Conservation (phyloP, 2,113 vertebrate species). For the Brachyistius frenatus region DNA sequence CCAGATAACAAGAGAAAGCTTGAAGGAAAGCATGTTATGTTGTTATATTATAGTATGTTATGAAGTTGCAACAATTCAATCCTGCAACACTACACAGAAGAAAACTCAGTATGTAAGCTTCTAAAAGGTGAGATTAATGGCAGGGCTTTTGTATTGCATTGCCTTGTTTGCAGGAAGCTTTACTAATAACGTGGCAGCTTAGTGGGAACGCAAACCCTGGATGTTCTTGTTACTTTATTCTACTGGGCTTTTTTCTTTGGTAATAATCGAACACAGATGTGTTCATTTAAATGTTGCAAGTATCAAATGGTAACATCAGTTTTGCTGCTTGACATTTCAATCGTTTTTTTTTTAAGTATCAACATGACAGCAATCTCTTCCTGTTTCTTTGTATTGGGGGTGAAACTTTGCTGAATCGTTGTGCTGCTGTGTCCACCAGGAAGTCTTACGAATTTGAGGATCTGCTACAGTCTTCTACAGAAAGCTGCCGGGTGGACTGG, state of each 20-base stretch:
- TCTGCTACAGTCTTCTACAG: constrained; percentile 89
- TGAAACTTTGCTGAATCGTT: constrained; percentile 16
- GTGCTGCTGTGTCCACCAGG: constrained; percentile 81
- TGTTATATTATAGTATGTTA: too few relatives aligned
- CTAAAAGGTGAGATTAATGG: background rate
- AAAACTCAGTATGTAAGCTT: too few relatives aligned
- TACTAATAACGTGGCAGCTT: background rate
- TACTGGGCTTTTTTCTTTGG: constrained; percentile 29
- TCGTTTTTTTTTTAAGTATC: constrained; percentile 10
- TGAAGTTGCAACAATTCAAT: background rate
- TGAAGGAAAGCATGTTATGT: too few relatives aligned
- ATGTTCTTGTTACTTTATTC: constrained; percentile 15
- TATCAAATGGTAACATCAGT: constrained; percentile 27
- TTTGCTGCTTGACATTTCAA: constrained; percentile 20
- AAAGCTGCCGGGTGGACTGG: constrained; percentile 91
- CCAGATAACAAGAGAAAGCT: too few relatives aligned
- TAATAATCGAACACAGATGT: constrained; percentile 48
- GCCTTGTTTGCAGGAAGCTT: background rate
- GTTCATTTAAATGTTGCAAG: constrained; percentile 44
- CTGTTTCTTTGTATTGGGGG: constrained; percentile 1
- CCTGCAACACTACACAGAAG: background rate
- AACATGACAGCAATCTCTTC: constrained; percentile 21
- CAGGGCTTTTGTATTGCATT: background rate
- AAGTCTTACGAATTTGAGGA: constrained; percentile 99
- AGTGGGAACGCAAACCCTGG: background rate